Percentiles rank a stretch among this genome's conserved stretches.
Conservation (phyloP, 1,140 invertebrate genomes). For the Drosophila erecta region DNA sequence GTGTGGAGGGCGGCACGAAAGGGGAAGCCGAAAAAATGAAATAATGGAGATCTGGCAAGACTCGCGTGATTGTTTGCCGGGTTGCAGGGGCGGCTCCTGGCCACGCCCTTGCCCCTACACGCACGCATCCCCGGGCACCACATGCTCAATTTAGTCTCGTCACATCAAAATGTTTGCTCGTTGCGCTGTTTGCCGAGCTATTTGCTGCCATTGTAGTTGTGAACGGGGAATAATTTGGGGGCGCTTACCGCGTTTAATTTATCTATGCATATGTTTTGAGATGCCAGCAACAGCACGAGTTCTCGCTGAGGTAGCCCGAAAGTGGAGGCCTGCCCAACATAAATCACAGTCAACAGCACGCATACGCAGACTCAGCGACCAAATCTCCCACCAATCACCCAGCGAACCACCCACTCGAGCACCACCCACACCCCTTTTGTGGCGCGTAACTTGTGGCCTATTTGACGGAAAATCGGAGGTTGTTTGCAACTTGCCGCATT, state of each 20-base stretch:
- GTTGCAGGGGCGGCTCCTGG: conserved; percentile 21
- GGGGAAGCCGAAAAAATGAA: conserved; percentile 16
- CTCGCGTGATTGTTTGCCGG: conserved; percentile 25
- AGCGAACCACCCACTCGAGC: background rate
- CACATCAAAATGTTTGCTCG: conserved; percentile 72
- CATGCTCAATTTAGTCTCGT: conserved; percentile 74
- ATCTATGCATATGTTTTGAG: conserved; percentile 81
- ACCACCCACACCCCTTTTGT: conserved; percentile 62
- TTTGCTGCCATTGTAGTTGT: conserved; percentile 45
- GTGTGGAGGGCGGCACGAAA: conserved; percentile 5
- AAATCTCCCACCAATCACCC: background rate
- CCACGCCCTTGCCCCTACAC: conserved; percentile 9
- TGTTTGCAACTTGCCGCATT: conserved; percentile 39
- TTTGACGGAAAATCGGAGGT: conserved; percentile 35
- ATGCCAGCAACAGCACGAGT: conserved; percentile 62
- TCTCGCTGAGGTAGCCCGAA: conserved; percentile 34
- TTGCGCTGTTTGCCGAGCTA: conserved; percentile 36
- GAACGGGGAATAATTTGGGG: conserved; percentile 40
- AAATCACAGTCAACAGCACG: conserved; percentile 68
- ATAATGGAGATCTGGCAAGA: conserved; percentile 31
- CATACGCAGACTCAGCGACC: conserved; percentile 20
- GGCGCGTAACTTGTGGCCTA: conserved; percentile 39
- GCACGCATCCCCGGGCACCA: background rate
- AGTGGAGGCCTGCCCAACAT: conserved; percentile 53
- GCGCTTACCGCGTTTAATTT: conserved; percentile 80